Evolutionary conservation across 2,113 vertebrate species (phyloP), one percentile per base, ranked within the genome.

Genomic region (Salvelinus alpinus): DNA sequence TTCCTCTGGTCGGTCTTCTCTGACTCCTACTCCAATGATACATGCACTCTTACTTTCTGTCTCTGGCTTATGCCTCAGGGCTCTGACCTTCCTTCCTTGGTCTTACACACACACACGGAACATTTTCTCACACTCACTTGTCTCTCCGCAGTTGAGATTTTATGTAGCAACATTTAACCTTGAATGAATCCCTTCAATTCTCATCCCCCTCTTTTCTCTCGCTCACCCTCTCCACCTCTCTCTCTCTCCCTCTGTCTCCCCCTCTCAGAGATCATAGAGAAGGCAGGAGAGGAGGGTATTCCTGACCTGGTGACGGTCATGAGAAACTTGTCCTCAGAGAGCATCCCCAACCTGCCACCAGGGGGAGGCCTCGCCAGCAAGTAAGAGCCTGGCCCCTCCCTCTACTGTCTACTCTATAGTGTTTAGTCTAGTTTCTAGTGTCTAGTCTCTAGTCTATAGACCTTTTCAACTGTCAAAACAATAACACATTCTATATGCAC

Each of bases 351-450:
- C 88, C 93, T 99, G 81, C 98, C 98, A 87, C 97, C 97, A 87
- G 98, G 97, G 88, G 98, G 98, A 89, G 98, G 97, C 84, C 95
- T 99, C 82, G 96, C 96, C 91, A 97, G 96, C 95, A 99, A 99
- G 98, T 99, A 93, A 90, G 91, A 22, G 70, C 38, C 22, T 1
- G 31, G 3, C 44, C 70, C 47, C 18, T 54, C 64, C 22, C 31
- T 51, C 73, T 44, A n/a, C 48, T 34, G 34, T 27, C 29, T 31
- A 54, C 1, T 54, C 51, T 54, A 12, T 31, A 31, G 29, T 31
- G 31, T 34, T 6, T 18, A 14, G 12, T 54, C 14, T 1, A 34
- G 7, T 7, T 6, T 34, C 34, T 34, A 34, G 6, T 34, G 34
- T 34, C 5, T 34, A 34, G 31, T 27, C 27, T 34, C 34, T 34